Evolutionary conservation across 2,113 vertebrate species (phyloP).

Genomic region (Pipa parva): DNA sequence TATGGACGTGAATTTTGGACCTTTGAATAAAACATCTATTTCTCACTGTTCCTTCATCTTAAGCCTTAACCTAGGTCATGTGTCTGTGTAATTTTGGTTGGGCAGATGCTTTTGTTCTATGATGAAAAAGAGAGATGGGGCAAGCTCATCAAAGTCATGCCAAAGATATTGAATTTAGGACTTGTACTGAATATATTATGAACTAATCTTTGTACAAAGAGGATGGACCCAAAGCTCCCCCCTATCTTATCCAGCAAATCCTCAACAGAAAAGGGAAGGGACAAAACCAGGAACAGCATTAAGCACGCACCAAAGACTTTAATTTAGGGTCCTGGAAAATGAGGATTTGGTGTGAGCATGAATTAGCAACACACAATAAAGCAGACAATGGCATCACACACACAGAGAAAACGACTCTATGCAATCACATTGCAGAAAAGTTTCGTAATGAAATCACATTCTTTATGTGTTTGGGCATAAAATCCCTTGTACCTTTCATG

Average conservation of each 20-base stretch:
- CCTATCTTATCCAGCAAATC: slow-evolving; percentile 44
- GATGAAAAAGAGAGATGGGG: slow-evolving; percentile 40
- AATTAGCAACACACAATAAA: slow-evolving; percentile 32
- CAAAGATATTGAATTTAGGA: slow-evolving; percentile 47
- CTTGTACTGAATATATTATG: slow-evolving; percentile 52
- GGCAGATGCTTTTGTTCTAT: slow-evolving; percentile 34
- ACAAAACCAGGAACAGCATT: slow-evolving; percentile 41
- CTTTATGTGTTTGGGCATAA: slow-evolving; percentile 7
- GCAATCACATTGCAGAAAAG: slow-evolving; percentile 1
- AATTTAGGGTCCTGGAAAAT: slow-evolving; percentile 33
- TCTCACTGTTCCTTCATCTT: slow-evolving; percentile 20
- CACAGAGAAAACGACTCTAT: slow-evolving; percentile 23
- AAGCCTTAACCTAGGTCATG: slow-evolving; percentile 15
- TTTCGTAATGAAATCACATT: slow-evolving; percentile 1
- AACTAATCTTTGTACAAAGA: slow-evolving; percentile 52
- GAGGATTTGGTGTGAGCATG: slow-evolving; percentile 35
- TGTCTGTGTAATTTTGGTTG: slow-evolving; percentile 40
- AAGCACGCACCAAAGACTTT: slow-evolving; percentile 46
- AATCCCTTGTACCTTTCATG: background rate
- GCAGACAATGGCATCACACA: slow-evolving; percentile 24
- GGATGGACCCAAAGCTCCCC: slow-evolving; percentile 33
- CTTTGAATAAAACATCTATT: no score
- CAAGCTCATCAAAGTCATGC: slow-evolving; percentile 54
- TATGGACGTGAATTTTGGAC: no score
- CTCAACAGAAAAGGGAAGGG: slow-evolving; percentile 36